Percentiles rank a stretch among this genome's conserved stretches.
These are phyloP conservation scores for Ciconia nigra DNA, from an alignment of 2,797 vertebrate species.

Conservation along the genomic window DNA sequence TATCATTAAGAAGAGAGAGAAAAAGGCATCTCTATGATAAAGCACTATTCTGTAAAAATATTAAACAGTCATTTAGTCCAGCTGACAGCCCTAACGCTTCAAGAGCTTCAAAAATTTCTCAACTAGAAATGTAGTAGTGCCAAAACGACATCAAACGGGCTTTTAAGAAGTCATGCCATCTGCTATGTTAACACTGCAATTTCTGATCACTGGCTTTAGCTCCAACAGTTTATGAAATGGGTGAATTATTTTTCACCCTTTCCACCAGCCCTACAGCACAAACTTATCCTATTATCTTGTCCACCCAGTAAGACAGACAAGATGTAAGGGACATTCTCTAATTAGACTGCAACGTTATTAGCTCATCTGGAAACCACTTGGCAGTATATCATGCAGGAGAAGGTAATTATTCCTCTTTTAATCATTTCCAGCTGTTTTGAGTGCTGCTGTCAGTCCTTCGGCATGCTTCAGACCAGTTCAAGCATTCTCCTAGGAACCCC, in stretches of 20 bases:
- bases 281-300: not conserved
- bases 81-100: not conserved
- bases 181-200: not conserved
- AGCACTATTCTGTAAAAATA: not conserved
- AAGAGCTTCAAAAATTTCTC: not conserved
- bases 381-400: not conserved
- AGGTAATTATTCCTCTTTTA: not conserved
- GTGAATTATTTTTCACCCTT: not conserved
- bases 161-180: not conserved
- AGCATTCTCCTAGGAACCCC: not conserved
- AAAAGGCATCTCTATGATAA: not conserved
- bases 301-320: not conserved
- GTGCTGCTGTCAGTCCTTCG: not conserved
- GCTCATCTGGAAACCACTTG: not conserved
- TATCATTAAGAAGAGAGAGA: not conserved
- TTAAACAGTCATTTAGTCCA: constrained; percentile 1
- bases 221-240: not conserved
- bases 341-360: not conserved
- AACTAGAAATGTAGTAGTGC: not conserved
- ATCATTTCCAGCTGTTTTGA: not conserved
- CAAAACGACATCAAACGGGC: not conserved
- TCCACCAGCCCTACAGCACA: not conserved
- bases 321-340: not conserved
- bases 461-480: not conserved
- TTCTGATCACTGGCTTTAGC: not conserved